Evolutionary conservation across 1,140 invertebrate species (phyloP), one percentile per base, ranked within the genome.

Genomic region (Platyura marginata): DNA sequence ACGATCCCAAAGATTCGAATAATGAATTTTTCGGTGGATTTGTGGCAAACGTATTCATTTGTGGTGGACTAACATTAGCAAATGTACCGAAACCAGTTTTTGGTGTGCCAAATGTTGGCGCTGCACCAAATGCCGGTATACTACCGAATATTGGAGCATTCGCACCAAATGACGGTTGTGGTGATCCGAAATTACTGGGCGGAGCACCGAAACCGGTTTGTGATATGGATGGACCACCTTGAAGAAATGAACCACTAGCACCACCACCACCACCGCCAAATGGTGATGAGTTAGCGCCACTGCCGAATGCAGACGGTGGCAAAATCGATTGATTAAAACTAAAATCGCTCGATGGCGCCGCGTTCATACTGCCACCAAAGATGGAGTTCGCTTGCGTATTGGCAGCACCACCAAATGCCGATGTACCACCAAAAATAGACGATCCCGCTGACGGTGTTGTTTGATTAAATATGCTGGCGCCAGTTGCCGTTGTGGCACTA

Each of bases 1-100:
- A 63, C 36, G 60, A 65, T 5, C 70, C 70, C 19, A 72, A 50
- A 44, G 64, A 68, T 44, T 69, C 70, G 58, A 72, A 72, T 4
- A 65, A 62, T 16, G 66, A 53, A 47, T 54, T 63, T 40, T 65
- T 57, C n/a, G 59, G 49, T 22, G 51, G 50, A 3, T 53, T 21
- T 16, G 49, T 42, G 6, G 56, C 63, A 43, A 66, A 61, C 3
- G 51, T 33, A 46, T 48, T 44, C 8, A 54, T 41, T 2, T 48
- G 46, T 21, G 51, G 50, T 45, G 48, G 55, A 48, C 18, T 19
- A 32, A 47, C 25, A 29, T 41, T 41, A 35, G 21, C 42, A 48
- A 55, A 53, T n/a, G 52, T 38, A 19, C 68, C 64, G 47, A 71
- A 69, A 16, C 64, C 57, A 48, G 66, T 67, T 13, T 51, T 53